Conservation (phyloP, 2,797 vertebrate genomes). For the Labeo calbasu region DNA sequence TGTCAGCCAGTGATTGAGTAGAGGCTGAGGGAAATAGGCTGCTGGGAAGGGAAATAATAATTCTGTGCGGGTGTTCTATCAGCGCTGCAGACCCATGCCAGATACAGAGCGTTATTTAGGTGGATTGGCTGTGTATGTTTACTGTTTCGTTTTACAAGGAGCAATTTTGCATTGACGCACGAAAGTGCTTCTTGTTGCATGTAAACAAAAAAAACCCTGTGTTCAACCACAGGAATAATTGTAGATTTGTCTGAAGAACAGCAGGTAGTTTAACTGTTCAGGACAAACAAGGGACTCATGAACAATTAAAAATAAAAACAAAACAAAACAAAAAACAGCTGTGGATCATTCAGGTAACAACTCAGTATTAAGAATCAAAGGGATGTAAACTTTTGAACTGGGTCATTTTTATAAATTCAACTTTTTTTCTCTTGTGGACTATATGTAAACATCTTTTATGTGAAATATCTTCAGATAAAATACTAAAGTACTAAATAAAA, state of each 20-base stretch:
- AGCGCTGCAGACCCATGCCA: neutral
- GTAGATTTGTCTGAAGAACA: neutral
- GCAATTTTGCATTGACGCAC: neutral
- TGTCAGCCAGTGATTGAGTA: constrained; percentile 25
- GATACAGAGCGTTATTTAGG: constrained; percentile 1
- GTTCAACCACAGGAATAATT: neutral
- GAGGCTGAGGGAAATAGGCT: constrained; percentile 19
- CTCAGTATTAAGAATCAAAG: too few relatives aligned
- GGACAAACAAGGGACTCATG: too few relatives aligned
- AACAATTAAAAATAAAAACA: too few relatives aligned
- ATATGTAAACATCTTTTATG: too few relatives aligned
- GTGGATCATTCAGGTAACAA: too few relatives aligned
- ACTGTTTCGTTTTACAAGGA: neutral
- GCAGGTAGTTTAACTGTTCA: too few relatives aligned
- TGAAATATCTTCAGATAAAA: too few relatives aligned
- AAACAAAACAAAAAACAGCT: too few relatives aligned
- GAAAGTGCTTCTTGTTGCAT: neutral
- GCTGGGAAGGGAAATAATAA: constrained; percentile 32
- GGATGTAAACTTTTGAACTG: too few relatives aligned
- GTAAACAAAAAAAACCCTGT: neutral
- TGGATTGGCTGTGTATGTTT: neutral
- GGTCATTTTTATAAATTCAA: too few relatives aligned
- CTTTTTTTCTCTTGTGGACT: too few relatives aligned
- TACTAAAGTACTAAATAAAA: too few relatives aligned
- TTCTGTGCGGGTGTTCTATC: constrained; percentile 22